These are phyloP conservation scores for Cotesia glomerata DNA, from an alignment of 1,140 invertebrate species.

Conservation along the genomic window DNA sequence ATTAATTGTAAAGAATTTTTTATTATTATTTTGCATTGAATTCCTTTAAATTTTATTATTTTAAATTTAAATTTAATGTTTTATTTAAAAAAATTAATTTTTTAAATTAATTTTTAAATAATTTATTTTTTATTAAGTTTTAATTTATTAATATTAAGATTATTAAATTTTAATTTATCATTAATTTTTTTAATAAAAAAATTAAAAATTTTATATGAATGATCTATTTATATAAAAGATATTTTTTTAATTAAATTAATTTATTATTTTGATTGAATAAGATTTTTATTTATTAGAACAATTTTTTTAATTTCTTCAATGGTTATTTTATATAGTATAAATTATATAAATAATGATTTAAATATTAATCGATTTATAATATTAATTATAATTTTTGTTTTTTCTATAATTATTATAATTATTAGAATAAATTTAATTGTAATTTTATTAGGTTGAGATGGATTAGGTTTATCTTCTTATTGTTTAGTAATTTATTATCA, in stretches of 20 bases:
- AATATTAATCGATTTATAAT: slow-evolving; percentile 66
- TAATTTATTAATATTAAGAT: too few species aligned
- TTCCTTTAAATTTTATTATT: too few species aligned
- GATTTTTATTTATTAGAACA: slow-evolving; percentile 65
- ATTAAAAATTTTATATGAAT: slow-evolving; percentile 52
- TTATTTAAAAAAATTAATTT: too few species aligned
- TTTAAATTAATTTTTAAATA: too few species aligned
- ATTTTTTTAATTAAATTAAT: slow-evolving; percentile 55
- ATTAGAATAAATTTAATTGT: slow-evolving; percentile 71
- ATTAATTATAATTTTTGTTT: slow-evolving; percentile 70
- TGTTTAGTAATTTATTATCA: slow-evolving; percentile 73
- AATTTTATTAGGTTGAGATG: slow-evolving; percentile 75
- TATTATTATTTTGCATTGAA: too few species aligned
- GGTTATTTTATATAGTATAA: slow-evolving; percentile 67
- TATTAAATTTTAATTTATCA: too few species aligned
- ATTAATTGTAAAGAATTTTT: too few species aligned
- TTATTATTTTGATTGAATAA: slow-evolving; percentile 66
- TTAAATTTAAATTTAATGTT: too few species aligned
- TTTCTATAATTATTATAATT: slow-evolving; percentile 74
- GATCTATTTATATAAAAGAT: slow-evolving; percentile 34
- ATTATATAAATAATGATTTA: slow-evolving; percentile 66
- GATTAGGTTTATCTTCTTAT: slow-evolving; percentile 71
- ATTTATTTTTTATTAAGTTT: too few species aligned
- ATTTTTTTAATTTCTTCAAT: slow-evolving; percentile 70
- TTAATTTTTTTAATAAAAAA: too few species aligned